Evolutionary conservation across 2,113 vertebrate genomes (phyloP).

Genomic region (Sphyrna mokarran): DNA sequence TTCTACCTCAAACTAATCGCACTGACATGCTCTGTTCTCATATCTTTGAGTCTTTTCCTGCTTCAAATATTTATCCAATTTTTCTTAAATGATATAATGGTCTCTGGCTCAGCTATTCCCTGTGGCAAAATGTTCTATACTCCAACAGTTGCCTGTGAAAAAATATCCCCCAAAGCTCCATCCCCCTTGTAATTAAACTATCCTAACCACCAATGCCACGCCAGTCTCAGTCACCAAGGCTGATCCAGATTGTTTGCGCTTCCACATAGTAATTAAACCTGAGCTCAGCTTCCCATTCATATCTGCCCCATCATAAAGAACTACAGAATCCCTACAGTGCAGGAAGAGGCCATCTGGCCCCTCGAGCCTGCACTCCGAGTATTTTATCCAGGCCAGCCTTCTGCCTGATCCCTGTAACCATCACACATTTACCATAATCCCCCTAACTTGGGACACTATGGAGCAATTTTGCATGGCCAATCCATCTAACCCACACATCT

Average conservation of each 20-base stretch:
- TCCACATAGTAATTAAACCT: background rate
- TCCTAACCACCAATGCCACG: background rate
- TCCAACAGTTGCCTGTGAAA: background rate
- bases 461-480: too few species aligned
- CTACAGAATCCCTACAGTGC: background rate
- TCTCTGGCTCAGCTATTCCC: background rate
- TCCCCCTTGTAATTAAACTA: background rate
- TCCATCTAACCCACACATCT: too few species aligned
- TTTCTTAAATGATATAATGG: background rate
- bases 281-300: background rate
- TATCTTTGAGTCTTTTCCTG: background rate
- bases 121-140: background rate
- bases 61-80: background rate
- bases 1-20: background rate
- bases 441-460: too few species aligned
- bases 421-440: too few species aligned
- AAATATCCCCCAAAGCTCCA: background rate
- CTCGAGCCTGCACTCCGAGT: too few species aligned
- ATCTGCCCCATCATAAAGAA: background rate
- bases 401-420: too few species aligned
- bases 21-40: background rate
- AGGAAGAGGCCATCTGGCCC: too few species aligned
- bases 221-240: background rate
- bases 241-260: background rate
- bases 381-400: too few species aligned